Evolutionary conservation across 2,113 vertebrate genomes (phyloP).

Genomic region (Melanocharis versteri): DNA sequence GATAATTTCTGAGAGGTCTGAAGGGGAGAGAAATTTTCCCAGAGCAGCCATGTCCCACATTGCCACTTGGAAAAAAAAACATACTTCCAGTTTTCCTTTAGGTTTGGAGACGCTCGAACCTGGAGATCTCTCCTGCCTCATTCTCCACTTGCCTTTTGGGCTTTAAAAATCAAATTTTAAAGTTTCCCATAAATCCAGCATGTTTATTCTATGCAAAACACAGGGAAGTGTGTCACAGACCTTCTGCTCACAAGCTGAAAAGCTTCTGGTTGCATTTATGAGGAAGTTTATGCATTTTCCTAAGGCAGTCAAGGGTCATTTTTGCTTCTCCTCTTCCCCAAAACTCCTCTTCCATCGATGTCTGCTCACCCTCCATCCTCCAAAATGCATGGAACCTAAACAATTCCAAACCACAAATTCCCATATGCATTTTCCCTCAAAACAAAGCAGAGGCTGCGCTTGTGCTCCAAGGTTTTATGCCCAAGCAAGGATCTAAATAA

Average conservation of each 20-base stretch:
- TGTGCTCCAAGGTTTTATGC: background rate
- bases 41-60: rapidly evolving
- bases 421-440: rapidly evolving
- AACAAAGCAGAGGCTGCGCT: background rate
- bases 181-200: background rate
- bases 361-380: background rate
- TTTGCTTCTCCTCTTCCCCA: background rate
- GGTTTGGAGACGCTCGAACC: background rate
- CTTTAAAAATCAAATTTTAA: background rate
- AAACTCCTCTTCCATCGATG: background rate
- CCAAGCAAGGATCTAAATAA: background rate
- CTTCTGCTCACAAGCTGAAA: background rate
- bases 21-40: background rate
- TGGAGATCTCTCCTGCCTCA: background rate
- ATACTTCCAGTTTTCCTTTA: background rate
- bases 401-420: background rate
- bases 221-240: background rate
- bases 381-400: rapidly evolving
- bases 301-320: background rate
- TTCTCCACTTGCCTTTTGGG: background rate
- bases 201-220: background rate
- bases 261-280: background rate
- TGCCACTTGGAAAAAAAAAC: background rate
- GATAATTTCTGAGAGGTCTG: background rate
- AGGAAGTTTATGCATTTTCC: background rate